phyloP scores from a whole-genome alignment of 2,797 vertebrate species.

The Sebastolobus alascanus region DNA sequence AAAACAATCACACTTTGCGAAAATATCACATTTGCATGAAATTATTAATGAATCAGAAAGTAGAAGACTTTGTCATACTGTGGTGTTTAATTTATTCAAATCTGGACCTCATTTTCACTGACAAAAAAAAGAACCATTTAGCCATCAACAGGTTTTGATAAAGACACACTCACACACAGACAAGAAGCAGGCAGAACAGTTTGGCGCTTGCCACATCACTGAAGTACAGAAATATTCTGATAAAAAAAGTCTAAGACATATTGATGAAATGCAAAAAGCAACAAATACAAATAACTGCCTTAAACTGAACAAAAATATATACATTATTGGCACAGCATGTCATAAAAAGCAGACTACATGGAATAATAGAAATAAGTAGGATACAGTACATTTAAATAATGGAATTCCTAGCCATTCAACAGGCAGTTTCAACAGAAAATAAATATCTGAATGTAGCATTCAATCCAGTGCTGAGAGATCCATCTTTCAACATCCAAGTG shows the following conservation, averaged over 20 bases:
- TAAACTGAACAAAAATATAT: slow-evolving; percentile 28
- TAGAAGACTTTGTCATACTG: slow-evolving; percentile 22
- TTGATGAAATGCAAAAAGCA: slow-evolving; percentile 9
- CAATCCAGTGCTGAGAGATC: slow-evolving; percentile 3
- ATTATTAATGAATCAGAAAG: slow-evolving; percentile 15
- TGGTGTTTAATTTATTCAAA: slow-evolving; percentile 75
- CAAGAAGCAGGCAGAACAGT: slow-evolving; percentile 60
- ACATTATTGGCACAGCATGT: slow-evolving; percentile 68
- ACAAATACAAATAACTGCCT: slow-evolving; percentile 26
- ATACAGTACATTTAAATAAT: slow-evolving; percentile 43
- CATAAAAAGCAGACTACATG: slow-evolving; percentile 48
- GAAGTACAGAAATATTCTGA: slow-evolving; percentile 42
- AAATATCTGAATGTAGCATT: slow-evolving; percentile 44
- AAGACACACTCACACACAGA: slow-evolving; percentile 50
- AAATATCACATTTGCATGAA: not conserved
- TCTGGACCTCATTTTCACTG: slow-evolving; percentile 75
- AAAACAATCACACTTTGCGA: not conserved
- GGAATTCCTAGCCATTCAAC: slow-evolving; percentile 26
- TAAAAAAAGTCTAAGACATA: slow-evolving; percentile 32
- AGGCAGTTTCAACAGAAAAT: slow-evolving; percentile 20
- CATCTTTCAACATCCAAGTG: slow-evolving; percentile 12
- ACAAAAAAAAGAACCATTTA: slow-evolving; percentile 49
- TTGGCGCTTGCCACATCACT: slow-evolving; percentile 44
- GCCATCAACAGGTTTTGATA: slow-evolving; percentile 52
- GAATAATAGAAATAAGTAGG: slow-evolving; percentile 24